Evolutionary conservation across 2,797 vertebrate genomes (phyloP), one percentile per base, ranked within the genome.

Genomic region (Acanthornis magna): DNA sequence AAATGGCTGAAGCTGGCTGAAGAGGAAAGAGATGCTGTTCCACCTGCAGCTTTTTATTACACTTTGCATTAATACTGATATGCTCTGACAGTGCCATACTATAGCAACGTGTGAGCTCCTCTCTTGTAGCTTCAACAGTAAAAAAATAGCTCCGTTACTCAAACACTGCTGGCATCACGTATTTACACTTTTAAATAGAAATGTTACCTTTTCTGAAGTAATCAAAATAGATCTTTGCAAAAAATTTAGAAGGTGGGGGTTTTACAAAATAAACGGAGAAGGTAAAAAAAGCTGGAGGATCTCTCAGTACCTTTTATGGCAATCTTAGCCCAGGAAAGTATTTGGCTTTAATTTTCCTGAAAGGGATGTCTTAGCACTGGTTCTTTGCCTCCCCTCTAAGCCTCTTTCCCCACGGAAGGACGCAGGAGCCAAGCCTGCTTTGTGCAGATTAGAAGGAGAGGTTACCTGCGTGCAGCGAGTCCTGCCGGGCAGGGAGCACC

Each of bases 161-260:
- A 96, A 83, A 97, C 90, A 81, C 91, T 65, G 86, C 97, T 97
- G 96, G 96, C 96, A 97, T 96, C 95, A 80, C 23, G 25, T 98
- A 98, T 98, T 97, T 98, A 98, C 97, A 98, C 89, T 97, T 97
- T 97, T 97, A 97, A 97, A 98, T 98, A 98, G 97, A 98, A 98
- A 98, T 22, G 75, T 96, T 96, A 94, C 95, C 79, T 94, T 93
- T 95, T 95, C 89, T 94, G 96, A 95, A 97, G 95, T 98, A 98
- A 97, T 97, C 98, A 98, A 98, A 98, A 98, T 98, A 98, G 58
- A 98, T 97, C 93, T 98, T 97, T 97, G 97, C 97, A 97, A 97
- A 98, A 97, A 98, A 95, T 97, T 97, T 96, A 96, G 96, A 96
- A 93, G 40, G 95, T 36, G 23, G 94, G 97, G 97, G 81, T 95